Base-by-base conservation (phyloP, 2,797 vertebrate species). In the Acropternis orthonyx region DNA sequence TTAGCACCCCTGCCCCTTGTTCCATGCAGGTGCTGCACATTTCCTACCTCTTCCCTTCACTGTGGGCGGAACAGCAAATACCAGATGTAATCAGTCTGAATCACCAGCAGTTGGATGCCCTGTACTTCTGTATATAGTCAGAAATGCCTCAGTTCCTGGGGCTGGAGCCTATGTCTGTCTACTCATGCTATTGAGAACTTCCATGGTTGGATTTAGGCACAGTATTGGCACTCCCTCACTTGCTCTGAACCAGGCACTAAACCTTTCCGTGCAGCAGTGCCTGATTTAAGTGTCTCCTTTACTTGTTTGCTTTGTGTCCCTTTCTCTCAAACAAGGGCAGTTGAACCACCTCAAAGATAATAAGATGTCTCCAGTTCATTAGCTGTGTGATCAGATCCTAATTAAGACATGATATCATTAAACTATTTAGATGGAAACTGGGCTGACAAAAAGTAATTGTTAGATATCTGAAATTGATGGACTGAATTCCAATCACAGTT, bases 331-430 rank as follows among this genome's bases (percentile, higher is more conserved):
- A 48, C 10, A 36, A 88, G 76, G 76, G 16, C 80, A 92, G 7
- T 1, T 80, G 86, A 76, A 92, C 65, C 68, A 71, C 18, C 73
- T 90, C 56, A 36, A 78, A 95, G 58, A 71, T 81, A 88, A 30
- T 54, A 84, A 86, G 52, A 83, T 88, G 41, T 73, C 94, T 94
- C 76, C 68, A 67, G 77, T 77, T 92, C 69, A 65, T 74, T 92
- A 68, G 20, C 61, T n/a, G 32, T 63, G 34, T 77, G 76, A 74
- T 90, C 58, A 32, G 44, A 63, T 74, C 49, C 86, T 93, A 90
- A 86, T 86, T 90, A 88, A 94, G 80, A 86, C 61, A 55, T 58
- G 1, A 39, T 86, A 74, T 62, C 28, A 37, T 88, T 76, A 63
- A 93, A 77, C 65, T 71, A 62, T 39, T 92, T 76, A 43, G 41